Conservation (phyloP, 2,888 invertebrate species). For the Ornithoptera alexandrae region DNA sequence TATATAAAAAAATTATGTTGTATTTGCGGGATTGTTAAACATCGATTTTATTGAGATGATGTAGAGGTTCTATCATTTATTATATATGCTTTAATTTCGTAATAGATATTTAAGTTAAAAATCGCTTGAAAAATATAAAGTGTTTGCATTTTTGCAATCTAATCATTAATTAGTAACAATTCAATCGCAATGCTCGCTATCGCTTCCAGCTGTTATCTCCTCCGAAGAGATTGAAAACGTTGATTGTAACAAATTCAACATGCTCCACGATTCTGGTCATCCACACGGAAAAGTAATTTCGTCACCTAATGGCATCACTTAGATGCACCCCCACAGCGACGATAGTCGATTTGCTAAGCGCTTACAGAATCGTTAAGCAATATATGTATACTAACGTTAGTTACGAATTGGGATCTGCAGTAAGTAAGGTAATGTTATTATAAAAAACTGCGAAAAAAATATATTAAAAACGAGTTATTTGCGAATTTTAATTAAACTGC, state of each 20-base stretch:
- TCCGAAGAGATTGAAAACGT: constrained; percentile 73
- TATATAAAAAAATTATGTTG: too few species aligned
- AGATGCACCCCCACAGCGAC: constrained; percentile 55
- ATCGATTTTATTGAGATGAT: too few species aligned
- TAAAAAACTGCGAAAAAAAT: too few species aligned
- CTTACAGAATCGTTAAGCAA: neutral
- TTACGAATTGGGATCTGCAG: neutral
- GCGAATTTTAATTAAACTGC: neutral
- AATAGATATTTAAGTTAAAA: too few species aligned
- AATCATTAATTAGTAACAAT: neutral
- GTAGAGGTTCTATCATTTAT: too few species aligned
- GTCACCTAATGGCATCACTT: constrained; percentile 76
- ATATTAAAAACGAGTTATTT: neutral
- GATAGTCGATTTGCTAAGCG: constrained; percentile 70
- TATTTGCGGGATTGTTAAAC: too few species aligned
- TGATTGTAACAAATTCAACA: constrained; percentile 71
- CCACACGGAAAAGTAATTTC: constrained; percentile 79
- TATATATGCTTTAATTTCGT: too few species aligned
- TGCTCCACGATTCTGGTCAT: constrained; percentile 57
- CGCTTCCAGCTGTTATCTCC: constrained; percentile 51
- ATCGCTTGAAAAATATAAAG: neutral
- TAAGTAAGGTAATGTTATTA: too few species aligned
- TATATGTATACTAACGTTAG: neutral
- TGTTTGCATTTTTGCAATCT: neutral
- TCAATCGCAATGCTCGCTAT: constrained; percentile 39